Evolutionary conservation across 1,140 invertebrate genomes (phyloP).

Genomic region (Orius insidiosus): DNA sequence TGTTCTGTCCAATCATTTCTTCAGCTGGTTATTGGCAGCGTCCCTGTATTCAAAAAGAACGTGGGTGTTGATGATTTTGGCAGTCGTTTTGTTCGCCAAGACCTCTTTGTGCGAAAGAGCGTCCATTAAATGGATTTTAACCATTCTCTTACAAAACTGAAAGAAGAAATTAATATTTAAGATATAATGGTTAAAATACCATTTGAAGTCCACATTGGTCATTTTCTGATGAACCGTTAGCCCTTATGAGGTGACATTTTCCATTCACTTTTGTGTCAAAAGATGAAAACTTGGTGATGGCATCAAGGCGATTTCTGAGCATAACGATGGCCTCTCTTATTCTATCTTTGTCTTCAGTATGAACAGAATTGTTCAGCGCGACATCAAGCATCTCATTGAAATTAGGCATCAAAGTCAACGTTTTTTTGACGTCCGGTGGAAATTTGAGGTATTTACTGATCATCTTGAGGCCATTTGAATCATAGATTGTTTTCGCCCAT

Average conservation of each 20-base stretch:
- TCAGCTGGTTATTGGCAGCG: neutral
- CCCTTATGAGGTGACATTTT: slow-evolving; percentile 2
- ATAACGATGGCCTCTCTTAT: neutral
- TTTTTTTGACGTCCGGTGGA: neutral
- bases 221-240: neutral
- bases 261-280: neutral
- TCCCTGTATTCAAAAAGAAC: slow-evolving; percentile 10
- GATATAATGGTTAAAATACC: neutral
- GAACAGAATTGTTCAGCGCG: neutral
- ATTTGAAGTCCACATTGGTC: slow-evolving; percentile 6
- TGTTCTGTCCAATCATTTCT: neutral
- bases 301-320: neutral
- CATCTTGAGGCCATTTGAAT: neutral
- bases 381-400: neutral
- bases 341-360: neutral
- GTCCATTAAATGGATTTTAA: too few relatives aligned
- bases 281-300: neutral
- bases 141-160: too few relatives aligned
- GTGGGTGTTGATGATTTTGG: neutral
- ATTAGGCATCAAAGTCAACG: neutral
- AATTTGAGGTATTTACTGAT: slow-evolving; percentile 5
- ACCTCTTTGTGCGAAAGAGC: too few relatives aligned
- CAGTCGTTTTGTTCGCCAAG: neutral
- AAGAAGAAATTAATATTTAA: too few relatives aligned
- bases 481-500: neutral